Evolutionary conservation across 2,888 invertebrate genomes (phyloP).

Genomic region (Rotaria sp.): DNA sequence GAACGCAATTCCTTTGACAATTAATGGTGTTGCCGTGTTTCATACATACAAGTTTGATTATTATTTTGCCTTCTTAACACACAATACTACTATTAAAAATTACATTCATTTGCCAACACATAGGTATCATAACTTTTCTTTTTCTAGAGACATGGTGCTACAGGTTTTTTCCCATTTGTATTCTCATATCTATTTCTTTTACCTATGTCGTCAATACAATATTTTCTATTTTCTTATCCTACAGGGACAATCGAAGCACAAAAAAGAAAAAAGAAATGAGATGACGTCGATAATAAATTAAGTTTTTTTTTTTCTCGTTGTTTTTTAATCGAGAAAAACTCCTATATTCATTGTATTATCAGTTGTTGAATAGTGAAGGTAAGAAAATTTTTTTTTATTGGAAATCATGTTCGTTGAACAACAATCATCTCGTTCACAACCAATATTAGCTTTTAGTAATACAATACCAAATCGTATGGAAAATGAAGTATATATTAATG

Average conservation of each 20-base stretch:
- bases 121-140: neutral
- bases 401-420: neutral
- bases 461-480: neutral
- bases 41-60: slow-evolving; percentile 4
- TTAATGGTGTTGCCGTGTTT: neutral
- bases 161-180: neutral
- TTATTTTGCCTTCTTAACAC: neutral
- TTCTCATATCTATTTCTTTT: neutral
- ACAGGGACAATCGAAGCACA: neutral
- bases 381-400: neutral
- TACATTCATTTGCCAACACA: neutral
- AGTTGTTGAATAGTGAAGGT: neutral
- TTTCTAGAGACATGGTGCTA: neutral
- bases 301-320: neutral
- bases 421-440: neutral
- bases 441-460: neutral
- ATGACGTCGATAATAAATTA: neutral
- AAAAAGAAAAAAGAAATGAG: neutral
- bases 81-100: neutral
- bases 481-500: neutral
- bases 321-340: neutral
- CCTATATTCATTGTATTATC: neutral
- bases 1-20: neutral
- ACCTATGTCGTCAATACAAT: neutral
- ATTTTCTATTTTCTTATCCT: neutral